phyloP scores from a whole-genome alignment of 2,113 vertebrate species.

The Prionailurus bengalensis region DNA sequence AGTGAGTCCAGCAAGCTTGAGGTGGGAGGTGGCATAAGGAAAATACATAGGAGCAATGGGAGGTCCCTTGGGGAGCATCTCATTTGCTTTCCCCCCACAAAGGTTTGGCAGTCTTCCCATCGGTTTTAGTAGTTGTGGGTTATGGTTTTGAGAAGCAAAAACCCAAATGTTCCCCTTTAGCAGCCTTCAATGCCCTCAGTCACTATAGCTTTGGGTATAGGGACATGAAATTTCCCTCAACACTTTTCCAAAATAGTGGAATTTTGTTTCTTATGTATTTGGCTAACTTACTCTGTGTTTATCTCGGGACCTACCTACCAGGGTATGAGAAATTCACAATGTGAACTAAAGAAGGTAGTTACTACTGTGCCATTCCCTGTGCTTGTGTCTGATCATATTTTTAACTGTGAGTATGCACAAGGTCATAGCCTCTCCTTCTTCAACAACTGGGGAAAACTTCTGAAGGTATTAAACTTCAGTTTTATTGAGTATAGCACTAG shows the following conservation, averaged over 20 bases:
- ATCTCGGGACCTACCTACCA: neutral
- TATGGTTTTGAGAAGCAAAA: constrained; percentile 38
- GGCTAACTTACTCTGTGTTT: neutral
- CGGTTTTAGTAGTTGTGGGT: neutral
- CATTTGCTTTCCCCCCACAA: neutral
- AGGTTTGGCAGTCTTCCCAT: neutral
- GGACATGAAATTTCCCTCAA: neutral
- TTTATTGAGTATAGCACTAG: neutral
- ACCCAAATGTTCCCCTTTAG: neutral
- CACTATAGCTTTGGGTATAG: neutral
- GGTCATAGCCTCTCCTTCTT: neutral
- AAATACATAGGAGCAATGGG: neutral
- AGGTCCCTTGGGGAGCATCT: neutral
- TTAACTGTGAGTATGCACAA: neutral
- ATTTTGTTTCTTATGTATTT: constrained; percentile 35
- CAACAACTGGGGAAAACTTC: neutral
- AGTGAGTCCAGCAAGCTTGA: neutral
- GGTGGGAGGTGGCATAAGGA: neutral
- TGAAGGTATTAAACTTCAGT: neutral
- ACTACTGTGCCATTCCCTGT: fast-evolving
- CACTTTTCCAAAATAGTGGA: neutral
- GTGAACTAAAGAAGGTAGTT: neutral
- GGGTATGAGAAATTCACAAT: neutral
- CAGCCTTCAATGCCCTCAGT: neutral
- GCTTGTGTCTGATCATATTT: neutral